Evolutionary conservation across 2,113 vertebrate species (phyloP).

Genomic region (Hydrolagus affinis): DNA sequence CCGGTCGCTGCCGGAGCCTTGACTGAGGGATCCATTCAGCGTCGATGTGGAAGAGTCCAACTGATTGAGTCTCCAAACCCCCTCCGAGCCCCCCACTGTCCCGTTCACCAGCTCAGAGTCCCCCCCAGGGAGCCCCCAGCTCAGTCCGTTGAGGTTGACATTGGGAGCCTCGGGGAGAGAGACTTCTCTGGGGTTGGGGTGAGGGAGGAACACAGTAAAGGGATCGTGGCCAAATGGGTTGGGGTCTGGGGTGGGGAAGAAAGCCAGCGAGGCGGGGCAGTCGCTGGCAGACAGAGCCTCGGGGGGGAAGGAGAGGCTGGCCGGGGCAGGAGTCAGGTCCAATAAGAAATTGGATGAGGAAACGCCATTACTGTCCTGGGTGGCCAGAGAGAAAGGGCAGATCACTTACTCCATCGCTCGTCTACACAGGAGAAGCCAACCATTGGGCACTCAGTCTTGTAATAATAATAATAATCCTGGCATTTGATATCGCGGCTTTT

Average conservation of each 20-base stretch:
- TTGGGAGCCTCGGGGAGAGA: conserved; percentile 41
- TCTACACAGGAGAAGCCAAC: no score
- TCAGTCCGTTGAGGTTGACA: conserved; percentile 49
- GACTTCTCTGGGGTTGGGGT: conserved; percentile 51
- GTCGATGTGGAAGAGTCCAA: conserved; percentile 46
- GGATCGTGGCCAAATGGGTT: conserved; percentile 87
- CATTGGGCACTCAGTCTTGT: no score
- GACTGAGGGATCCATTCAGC: conserved; percentile 56
- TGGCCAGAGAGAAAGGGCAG: conserved; percentile 52
- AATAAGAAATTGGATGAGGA: conserved; percentile 69
- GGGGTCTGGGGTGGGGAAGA: conserved; percentile 78
- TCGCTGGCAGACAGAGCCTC: conserved; percentile 56
- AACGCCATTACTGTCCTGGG: conserved; percentile 76
- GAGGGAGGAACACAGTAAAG: conserved; percentile 57
- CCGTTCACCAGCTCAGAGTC: conserved; percentile 70
- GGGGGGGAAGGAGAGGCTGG: conserved; percentile 58
- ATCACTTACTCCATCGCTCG: no score
- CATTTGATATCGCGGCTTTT: no score
- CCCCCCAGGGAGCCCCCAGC: conserved; percentile 61
- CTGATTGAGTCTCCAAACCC: conserved; percentile 53
- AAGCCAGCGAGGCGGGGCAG: conserved; percentile 66
- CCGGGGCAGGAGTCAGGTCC: conserved; percentile 78
- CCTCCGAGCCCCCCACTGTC: conserved; percentile 65
- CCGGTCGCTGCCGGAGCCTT: conserved; percentile 54
- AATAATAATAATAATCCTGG: no score